Base-by-base conservation (phyloP, 2,797 vertebrate species). In the Phoxinus dragarum region DNA sequence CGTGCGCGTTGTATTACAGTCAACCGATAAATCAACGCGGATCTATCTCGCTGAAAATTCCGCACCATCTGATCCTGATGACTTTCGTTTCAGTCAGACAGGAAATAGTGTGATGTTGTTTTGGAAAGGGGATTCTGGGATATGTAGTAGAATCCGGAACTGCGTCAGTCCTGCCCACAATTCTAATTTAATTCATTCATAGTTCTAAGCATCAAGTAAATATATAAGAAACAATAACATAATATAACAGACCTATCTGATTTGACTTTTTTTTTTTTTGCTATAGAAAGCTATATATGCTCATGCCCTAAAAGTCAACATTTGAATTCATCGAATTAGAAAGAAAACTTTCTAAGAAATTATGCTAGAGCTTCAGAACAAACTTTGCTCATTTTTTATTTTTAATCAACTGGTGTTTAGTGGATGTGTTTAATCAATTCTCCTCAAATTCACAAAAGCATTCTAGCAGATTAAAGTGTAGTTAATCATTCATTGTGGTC, bases 101-200 rank as follows among this genome's bases (percentile, higher is more conserved):
- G 89, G 84, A 89, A 87, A 71, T 42, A 49, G 36, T n/a, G 72
- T 40, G 31, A 40, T 47, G 56, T 40, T 69, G 31, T 87, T 87
- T 59, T 81, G 74, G 36, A 49, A 27, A 12, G 11, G 31, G 88
- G 54, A 74, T 88, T 84, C 17, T 91, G 90, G 90, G 88, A 87
- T 17, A 73, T 90, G 90, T 69, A 88, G 89, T 90, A 31, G 17
- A 38, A 40, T 4, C 16, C 12, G 16, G 69, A 54, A 42, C 1
- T 38, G 27, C 52, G 34, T n/a, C 16, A 68, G 14, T 12, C 11
- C 49, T 56, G 6, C 5, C 5, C 6, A 59, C 4, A 27, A 38
- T 40, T 40, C 75, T 34, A 23, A 6, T 36, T 19, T 9, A 73
- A 34, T 49, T 11, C 0, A 34, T 34, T 49, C 17, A 54, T 12